Base-by-base conservation (phyloP, 1,140 invertebrate genomes). In the Gonatopus flavifemur region DNA sequence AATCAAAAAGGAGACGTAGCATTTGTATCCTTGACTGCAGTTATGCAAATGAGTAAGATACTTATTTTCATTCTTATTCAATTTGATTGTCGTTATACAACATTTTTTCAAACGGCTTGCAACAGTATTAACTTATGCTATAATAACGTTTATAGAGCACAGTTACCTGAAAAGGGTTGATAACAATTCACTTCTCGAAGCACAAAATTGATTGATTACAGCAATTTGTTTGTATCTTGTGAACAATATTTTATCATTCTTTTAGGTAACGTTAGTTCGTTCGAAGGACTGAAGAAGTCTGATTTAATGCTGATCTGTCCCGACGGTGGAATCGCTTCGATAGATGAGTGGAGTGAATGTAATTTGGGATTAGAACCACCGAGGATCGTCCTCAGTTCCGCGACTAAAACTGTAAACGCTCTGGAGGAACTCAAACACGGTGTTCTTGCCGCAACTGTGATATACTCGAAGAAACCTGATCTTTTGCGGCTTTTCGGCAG, bases 231-330 rank as follows among this genome's bases (percentile, higher is more conserved):
- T 21, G 10, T 10, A 12, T 20, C 9, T 1, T 21, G n/a, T n/a
- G n/a, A n/a, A 12, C 25, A 7, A 7, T 12, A 7, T 30, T 30
- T 12, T 7, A 30, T 7, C 7, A 7, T 22, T 33, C n/a, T 38
- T 39, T 10, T 13, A 57, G 52, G 50, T 18, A 59, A 62, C 10
- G 42, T 39, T 7, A 47, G 10, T 31, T 43, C 8, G 20, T 1
- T 7, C 20, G 35, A 13, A 13, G 32, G 16, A 32, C 38, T 22
- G n/a, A 79, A 85, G 46, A 75, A 76, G 4, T 74, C 80, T 33
- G 86, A 89, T 62, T 87, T 84, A 55, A 81, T 84, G 59, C 66
- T 90, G 16, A 66, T 89, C 22, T 89, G 87, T 67, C 80, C 84
- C n/a, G 80, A 87, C 64, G 86, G 78, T 21, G 71, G 80, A 8